Evolutionary conservation across 1,140 invertebrate genomes (phyloP).

Genomic region (Atta colombica): DNA sequence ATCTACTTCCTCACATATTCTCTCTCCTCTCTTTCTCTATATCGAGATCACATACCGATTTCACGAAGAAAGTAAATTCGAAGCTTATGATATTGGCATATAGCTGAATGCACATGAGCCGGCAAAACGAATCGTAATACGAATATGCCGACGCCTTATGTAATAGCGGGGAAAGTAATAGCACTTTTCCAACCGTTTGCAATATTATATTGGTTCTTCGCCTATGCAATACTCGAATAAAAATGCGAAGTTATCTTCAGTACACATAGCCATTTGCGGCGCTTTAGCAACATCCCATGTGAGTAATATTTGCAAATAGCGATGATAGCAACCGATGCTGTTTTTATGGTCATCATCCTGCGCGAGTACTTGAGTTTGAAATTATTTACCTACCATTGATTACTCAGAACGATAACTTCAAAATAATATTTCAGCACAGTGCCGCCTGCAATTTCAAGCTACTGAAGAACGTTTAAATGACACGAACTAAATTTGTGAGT

Average conservation of each 20-base stretch:
- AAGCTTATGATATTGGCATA: conserved; percentile 63
- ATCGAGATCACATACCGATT: conserved; percentile 61
- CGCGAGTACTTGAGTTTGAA: conserved; percentile 17
- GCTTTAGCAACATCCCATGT: background rate
- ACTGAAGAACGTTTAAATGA: conserved; percentile 62
- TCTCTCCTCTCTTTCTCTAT: background rate
- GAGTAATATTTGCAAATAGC: conserved; percentile 45
- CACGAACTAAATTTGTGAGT: conserved; percentile 67
- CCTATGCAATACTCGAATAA: conserved; percentile 8
- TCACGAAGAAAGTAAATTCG: conserved; percentile 63
- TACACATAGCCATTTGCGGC: conserved; percentile 3
- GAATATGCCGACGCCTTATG: conserved; percentile 62
- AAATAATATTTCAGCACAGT: conserved; percentile 58
- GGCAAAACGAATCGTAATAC: conserved; percentile 60
- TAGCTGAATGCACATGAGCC: conserved; percentile 42
- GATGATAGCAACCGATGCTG: conserved; percentile 12
- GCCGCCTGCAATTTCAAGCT: conserved; percentile 23
- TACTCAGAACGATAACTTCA: conserved; percentile 14
- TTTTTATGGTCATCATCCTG: conserved; percentile 11
- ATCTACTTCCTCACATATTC: background rate
- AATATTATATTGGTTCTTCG: conserved; percentile 51
- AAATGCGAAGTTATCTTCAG: conserved; percentile 37
- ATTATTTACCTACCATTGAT: conserved; percentile 34
- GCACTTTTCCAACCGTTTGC: conserved; percentile 50
- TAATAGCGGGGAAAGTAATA: conserved; percentile 66